Percentiles rank a stretch among this genome's conserved stretches.
Conservation (phyloP, 2,797 vertebrate genomes). For the Lagothrix lagotricha region DNA sequence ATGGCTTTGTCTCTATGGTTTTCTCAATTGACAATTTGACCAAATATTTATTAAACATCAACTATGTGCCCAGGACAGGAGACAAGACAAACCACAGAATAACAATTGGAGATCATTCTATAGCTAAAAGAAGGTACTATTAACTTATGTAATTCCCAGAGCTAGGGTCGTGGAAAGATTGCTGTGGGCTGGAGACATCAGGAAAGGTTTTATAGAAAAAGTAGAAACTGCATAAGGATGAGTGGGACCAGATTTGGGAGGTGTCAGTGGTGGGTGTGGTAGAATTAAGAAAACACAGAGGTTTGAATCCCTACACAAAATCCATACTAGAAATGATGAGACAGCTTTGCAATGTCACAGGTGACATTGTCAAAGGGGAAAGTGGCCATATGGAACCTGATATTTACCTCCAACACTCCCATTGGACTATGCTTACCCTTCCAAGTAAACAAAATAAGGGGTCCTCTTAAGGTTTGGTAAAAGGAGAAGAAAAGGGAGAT, state of each 20-base stretch:
- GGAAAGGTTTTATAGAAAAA: neutral
- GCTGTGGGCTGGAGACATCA: neutral
- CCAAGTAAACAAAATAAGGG: neutral
- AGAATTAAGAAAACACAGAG: neutral
- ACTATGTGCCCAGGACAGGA: neutral
- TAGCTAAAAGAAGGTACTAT: neutral
- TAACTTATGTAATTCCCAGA: neutral
- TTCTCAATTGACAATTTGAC: neutral
- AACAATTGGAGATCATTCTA: neutral
- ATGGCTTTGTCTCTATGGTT: neutral
- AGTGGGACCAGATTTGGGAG: neutral
- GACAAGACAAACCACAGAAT: neutral
- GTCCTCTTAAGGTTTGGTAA: neutral
- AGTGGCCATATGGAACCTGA: neutral
- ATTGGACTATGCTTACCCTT: neutral
- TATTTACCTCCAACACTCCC: neutral
- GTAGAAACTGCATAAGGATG: neutral
- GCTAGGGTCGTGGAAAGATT: neutral
- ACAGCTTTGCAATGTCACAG: neutral
- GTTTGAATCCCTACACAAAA: neutral
- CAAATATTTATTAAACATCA: neutral
- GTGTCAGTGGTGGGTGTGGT: no score
- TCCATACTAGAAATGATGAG: accelerated
- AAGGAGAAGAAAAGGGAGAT: neutral
- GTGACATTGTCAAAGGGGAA: neutral